phyloP scores from a whole-genome alignment of 2,797 vertebrate genomes.

The Crenichthys baileyi region DNA sequence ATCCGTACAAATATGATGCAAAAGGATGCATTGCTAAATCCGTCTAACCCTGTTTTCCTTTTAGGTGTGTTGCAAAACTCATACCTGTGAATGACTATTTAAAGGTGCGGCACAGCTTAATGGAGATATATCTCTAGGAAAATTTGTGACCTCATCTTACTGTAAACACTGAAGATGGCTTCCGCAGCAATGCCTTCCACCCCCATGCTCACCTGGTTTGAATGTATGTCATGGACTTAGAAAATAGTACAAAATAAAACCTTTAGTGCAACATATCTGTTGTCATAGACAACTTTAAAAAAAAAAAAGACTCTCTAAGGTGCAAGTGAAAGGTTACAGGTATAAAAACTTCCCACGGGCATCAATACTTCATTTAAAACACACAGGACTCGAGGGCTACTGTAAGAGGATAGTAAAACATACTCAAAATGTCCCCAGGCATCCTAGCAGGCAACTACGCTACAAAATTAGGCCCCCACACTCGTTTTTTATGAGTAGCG shows the following conservation, averaged over 20 bases:
- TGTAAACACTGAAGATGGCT: constrained; percentile 18
- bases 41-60: background rate
- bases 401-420: constrained; percentile 7
- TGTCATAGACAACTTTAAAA: background rate
- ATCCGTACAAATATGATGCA: no score
- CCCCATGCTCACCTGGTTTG: background rate
- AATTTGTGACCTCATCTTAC: constrained; percentile 16
- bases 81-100: background rate
- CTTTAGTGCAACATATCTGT: constrained; percentile 1
- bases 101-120: constrained; percentile 11
- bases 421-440: constrained; percentile 29
- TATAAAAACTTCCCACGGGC: no score
- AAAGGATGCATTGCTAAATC: no score
- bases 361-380: background rate
- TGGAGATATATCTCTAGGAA: background rate
- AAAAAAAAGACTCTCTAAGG: background rate
- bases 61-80: background rate
- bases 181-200: constrained; percentile 1
- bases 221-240: background rate
- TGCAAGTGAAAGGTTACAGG: no score
- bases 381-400: background rate
- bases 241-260: background rate
- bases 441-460: background rate
- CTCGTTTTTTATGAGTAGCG: no score
- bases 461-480: no score